A percentile compares a stretch with the other conserved stretches of the same genome.
These are phyloP conservation scores for Coendou prehensilis DNA, from an alignment of 2,797 vertebrate genomes.

Conservation along the genomic window DNA sequence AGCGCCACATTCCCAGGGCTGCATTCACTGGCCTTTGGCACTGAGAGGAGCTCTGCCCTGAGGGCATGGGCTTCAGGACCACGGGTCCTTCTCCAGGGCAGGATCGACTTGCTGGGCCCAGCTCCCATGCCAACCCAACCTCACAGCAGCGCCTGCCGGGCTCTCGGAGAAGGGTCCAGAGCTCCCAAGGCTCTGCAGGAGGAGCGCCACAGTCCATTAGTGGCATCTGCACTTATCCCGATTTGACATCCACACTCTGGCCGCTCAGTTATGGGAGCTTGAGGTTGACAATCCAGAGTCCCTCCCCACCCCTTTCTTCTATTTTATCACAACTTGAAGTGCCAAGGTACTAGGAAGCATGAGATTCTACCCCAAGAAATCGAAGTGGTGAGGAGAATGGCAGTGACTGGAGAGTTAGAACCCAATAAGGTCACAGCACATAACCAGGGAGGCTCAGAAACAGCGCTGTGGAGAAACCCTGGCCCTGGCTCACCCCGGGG, in stretches of 20 bases:
- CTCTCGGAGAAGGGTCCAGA: slow-evolving; percentile 32
- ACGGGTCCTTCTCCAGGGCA: slow-evolving; percentile 43
- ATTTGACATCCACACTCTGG: slow-evolving; percentile 13
- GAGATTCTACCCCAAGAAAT: background rate
- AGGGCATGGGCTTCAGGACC: slow-evolving; percentile 14
- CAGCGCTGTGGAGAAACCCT: background rate
- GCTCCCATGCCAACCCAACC: slow-evolving; percentile 53
- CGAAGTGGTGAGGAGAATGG: slow-evolving; percentile 6
- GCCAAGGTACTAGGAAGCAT: background rate
- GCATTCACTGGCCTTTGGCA: background rate
- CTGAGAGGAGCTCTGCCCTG: background rate
- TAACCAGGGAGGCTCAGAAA: background rate
- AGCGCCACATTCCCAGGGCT: background rate
- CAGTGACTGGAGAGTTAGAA: background rate
- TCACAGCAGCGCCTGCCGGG: slow-evolving; percentile 10
- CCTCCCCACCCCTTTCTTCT: background rate
- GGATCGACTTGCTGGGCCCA: background rate
- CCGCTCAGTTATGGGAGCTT: background rate
- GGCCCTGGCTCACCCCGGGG: background rate
- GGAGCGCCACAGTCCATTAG: slow-evolving; percentile 42
- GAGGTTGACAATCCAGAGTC: background rate
- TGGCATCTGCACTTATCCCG: slow-evolving; percentile 41
- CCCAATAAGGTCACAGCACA: background rate
- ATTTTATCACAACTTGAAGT: slow-evolving; percentile 39
- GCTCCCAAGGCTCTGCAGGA: background rate